Evolutionary conservation across 2,797 vertebrate genomes (phyloP), one percentile per base, ranked within the genome.

Genomic region (Oophaga sylvatica): DNA sequence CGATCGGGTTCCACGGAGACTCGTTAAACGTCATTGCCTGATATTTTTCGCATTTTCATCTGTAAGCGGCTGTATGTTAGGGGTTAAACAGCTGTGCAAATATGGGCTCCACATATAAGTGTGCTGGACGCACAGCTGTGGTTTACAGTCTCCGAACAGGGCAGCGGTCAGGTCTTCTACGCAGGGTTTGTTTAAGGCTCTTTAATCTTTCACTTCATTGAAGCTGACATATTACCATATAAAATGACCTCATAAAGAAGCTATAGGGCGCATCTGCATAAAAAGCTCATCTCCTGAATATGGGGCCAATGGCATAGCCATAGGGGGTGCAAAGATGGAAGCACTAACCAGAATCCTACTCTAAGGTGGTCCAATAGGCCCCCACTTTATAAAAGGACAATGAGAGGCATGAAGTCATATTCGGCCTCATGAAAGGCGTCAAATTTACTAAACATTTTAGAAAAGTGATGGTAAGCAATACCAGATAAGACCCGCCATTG

Each of bases 81-180:
- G 84, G 62, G 88, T 45, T 83, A 91, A 90, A 85, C 79, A 41
- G 0, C 26, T 88, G 67, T 56, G 20, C 57, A 79, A 85, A 85
- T 41, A 85, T 17, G 11, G 45, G 41, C 71, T 85, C 59, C 45
- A 65, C 17, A 53, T 53, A 41, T 65, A 65, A n/a, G 60, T 67
- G 60, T 85, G 60, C 16, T 53, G 73, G 45, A 68, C 62, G 26
- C 19, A 56, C 75, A 85, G 62, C 41, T 67, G 60, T 67, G 84
- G 62, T 56, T 76, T 67, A 76, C 17, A 79, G 15, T 22, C 80
- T 19, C 59, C 5, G 79, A 22, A 65, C 31, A 22, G 59, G 19
- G 29, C 57, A 63, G 60, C 60, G 79, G 59, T 80, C 80, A 67
- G 41, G n/a, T 41, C 56, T 79, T 56, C 41, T 45, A 22, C n/a